Evolutionary conservation across 2,113 vertebrate genomes (phyloP).

Genomic region (Forbesichthys agassizii): DNA sequence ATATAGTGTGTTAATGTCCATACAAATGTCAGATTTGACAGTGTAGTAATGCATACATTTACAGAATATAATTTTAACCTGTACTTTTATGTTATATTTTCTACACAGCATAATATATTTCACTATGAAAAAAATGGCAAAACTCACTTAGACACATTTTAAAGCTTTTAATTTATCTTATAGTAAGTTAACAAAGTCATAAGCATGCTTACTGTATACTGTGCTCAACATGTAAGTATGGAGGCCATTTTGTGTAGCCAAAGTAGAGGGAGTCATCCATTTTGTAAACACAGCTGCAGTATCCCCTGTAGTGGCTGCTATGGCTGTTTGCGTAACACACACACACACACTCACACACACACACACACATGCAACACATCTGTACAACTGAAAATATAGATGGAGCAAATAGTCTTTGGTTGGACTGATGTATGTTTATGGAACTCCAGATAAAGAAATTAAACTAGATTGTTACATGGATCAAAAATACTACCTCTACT

Average conservation of each 20-base stretch:
- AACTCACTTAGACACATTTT: too few species aligned
- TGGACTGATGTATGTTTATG: too few species aligned
- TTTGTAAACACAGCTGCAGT: conserved; percentile 72
- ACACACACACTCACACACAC: neutral
- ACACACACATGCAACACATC: neutral
- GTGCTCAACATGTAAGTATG: conserved; percentile 39
- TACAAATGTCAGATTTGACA: neutral
- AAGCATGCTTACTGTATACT: neutral
- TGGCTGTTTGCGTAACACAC: neutral
- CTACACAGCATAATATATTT: neutral
- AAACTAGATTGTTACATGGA: too few species aligned
- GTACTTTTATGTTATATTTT: neutral
- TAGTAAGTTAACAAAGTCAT: too few species aligned
- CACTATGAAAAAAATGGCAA: neutral
- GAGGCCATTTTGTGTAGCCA: conserved; percentile 79
- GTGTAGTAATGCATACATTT: neutral
- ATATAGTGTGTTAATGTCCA: neutral
- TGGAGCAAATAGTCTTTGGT: too few species aligned
- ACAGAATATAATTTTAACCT: neutral
- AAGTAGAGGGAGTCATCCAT: conserved; percentile 69
- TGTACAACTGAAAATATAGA: too few species aligned
- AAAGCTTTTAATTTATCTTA: too few species aligned
- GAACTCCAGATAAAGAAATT: too few species aligned
- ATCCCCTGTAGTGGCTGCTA: conserved; percentile 10
- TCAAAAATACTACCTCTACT: too few species aligned